Evolutionary conservation across 1,140 invertebrate genomes (phyloP).

Genomic region (Penaeus chinensis): DNA sequence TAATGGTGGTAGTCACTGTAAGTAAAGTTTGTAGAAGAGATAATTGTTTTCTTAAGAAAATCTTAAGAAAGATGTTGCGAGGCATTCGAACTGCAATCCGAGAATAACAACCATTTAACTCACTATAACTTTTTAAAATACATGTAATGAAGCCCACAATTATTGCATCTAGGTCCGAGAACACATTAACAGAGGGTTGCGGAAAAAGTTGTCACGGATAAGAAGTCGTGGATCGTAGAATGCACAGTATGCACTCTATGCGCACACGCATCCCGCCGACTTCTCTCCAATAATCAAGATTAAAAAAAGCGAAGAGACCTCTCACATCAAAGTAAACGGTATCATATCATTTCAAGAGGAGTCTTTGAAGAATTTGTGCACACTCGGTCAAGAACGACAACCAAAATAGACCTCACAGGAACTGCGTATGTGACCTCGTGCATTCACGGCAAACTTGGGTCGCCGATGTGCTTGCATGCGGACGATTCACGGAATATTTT

Average conservation of each 20-base stretch:
- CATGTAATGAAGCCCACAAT: conserved; percentile 58
- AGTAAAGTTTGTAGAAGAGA: too few relatives aligned
- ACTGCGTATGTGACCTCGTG: too few relatives aligned
- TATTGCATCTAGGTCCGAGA: conserved; percentile 39
- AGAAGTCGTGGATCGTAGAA: neutral
- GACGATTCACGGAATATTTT: too few relatives aligned
- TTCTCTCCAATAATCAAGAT: conserved; percentile 53
- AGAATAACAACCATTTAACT: neutral
- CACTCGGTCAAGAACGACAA: neutral
- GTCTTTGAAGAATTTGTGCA: conserved; percentile 31
- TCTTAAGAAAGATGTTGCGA: conserved; percentile 1
- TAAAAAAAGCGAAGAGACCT: conserved; percentile 19
- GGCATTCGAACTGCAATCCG: conserved; percentile 18
- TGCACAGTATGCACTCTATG: conserved; percentile 27
- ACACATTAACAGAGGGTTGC: neutral
- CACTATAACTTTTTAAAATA: neutral
- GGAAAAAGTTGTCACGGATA: neutral
- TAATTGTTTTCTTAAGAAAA: too few relatives aligned
- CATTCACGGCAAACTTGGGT: too few relatives aligned
- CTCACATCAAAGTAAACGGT: conserved; percentile 37
- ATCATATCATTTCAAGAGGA: conserved; percentile 3
- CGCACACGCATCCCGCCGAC: conserved; percentile 48
- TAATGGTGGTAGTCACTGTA: too few relatives aligned
- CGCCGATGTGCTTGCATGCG: too few relatives aligned
- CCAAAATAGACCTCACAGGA: neutral